Evolutionary conservation across 35 echinoderm and acorn worm genomes (phyloP).

Genomic region (Heliocidaris erythrogramma): DNA sequence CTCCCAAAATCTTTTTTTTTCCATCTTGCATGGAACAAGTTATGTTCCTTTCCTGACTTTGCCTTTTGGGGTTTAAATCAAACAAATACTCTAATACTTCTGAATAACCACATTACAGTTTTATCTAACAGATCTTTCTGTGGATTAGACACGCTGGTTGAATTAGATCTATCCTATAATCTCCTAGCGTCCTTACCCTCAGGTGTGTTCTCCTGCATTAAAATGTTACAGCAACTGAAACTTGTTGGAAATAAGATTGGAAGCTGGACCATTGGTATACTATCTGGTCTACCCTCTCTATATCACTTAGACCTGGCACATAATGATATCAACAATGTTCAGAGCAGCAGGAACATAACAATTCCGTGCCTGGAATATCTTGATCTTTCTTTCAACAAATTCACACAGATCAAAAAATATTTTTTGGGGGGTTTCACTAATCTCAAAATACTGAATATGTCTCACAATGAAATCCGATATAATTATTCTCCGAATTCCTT

Average conservation of each 20-base stretch:
- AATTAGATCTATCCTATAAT: too few relatives aligned
- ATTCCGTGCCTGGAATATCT: not conserved
- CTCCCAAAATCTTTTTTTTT: not conserved
- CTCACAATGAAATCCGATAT: not conserved
- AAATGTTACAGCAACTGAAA: not conserved
- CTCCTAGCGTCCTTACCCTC: not conserved
- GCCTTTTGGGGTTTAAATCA: not conserved
- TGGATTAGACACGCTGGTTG: not conserved
- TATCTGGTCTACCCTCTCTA: not conserved
- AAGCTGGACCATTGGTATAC: too few relatives aligned
- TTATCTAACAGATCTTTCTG: not conserved
- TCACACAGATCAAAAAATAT: not conserved
- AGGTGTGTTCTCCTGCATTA: not conserved
- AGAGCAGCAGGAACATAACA: not conserved
- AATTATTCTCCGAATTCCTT: not conserved
- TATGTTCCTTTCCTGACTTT: not conserved
- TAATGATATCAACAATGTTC: not conserved
- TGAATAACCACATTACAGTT: too few relatives aligned
- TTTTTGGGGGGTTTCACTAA: not conserved
- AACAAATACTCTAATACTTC: not conserved
- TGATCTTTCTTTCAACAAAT: not conserved
- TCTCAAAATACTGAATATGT: not conserved
- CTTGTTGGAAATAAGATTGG: not conserved
- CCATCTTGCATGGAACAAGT: not conserved
- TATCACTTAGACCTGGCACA: not conserved